Percentiles rank a stretch among this genome's conserved stretches.
phyloP scores from a whole-genome alignment of 2,888 invertebrate species.

The Philereme vetulata region DNA sequence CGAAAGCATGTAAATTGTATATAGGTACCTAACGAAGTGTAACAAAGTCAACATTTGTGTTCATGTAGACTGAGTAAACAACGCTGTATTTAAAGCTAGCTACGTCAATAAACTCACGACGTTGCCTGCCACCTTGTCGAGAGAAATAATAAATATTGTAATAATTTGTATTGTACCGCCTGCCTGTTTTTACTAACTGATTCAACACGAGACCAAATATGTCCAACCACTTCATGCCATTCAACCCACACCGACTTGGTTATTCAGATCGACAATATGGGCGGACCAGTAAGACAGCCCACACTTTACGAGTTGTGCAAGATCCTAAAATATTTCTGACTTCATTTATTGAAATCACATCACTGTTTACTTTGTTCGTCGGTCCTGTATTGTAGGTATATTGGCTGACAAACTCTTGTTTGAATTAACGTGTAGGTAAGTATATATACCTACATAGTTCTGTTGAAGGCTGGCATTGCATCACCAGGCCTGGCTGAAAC shows the following conservation, averaged over 20 bases:
- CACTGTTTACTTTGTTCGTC: slow-evolving; percentile 47
- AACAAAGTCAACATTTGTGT: slow-evolving; percentile 18
- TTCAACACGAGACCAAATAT: slow-evolving; percentile 50
- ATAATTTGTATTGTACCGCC: slow-evolving; percentile 19
- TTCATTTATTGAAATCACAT: slow-evolving; percentile 50
- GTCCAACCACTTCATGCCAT: slow-evolving; percentile 51
- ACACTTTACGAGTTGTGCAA: slow-evolving; percentile 63
- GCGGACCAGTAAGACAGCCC: slow-evolving; percentile 67
- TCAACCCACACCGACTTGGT: slow-evolving; percentile 56
- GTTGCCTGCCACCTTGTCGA: slow-evolving; percentile 27
- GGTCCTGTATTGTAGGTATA: slow-evolving; percentile 19
- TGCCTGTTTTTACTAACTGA: slow-evolving; percentile 36
- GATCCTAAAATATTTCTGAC: slow-evolving; percentile 63
- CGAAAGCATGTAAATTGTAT: not conserved
- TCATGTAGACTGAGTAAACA: slow-evolving; percentile 30
- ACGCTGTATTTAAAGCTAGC: slow-evolving; percentile 9
- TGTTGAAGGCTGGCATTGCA: slow-evolving; percentile 60
- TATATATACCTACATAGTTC: slow-evolving; percentile 42
- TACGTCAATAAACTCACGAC: slow-evolving; percentile 31
- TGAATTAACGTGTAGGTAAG: slow-evolving; percentile 50
- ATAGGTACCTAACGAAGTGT: not conserved
- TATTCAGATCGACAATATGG: slow-evolving; percentile 50
- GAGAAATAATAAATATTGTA: slow-evolving; percentile 23
- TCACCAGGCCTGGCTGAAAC: slow-evolving; percentile 65
- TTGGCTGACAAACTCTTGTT: slow-evolving; percentile 45